These are phyloP conservation scores for Diabrotica undecimpunctata DNA, from an alignment of 1,140 invertebrate genomes.

Conservation along the genomic window DNA sequence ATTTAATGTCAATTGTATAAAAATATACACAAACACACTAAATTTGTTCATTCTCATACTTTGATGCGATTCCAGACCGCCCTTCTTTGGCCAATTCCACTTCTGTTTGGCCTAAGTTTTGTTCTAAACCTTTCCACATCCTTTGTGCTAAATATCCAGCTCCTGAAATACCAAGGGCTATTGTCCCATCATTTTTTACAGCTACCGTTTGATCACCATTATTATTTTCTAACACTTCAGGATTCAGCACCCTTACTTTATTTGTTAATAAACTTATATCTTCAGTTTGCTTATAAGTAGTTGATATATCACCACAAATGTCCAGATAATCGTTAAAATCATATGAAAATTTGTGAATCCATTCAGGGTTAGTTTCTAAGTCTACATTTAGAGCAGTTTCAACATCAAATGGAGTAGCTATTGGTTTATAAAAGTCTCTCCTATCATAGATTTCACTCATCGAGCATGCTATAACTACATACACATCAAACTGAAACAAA, in stretches of 20 bases:
- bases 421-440: slow-evolving; percentile 83
- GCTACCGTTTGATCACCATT: slow-evolving; percentile 38
- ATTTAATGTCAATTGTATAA: no score
- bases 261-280: slow-evolving; percentile 72
- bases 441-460: slow-evolving; percentile 81
- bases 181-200: slow-evolving; percentile 43
- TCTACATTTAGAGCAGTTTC: slow-evolving; percentile 79
- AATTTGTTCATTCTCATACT: slow-evolving; percentile 49
- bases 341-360: slow-evolving; percentile 38
- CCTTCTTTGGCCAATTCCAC: slow-evolving; percentile 60
- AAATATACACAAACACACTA: background rate
- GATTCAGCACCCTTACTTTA: slow-evolving; percentile 51
- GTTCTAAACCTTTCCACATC: slow-evolving; percentile 72
- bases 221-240: slow-evolving; percentile 40
- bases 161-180: slow-evolving; percentile 52
- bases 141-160: slow-evolving; percentile 58
- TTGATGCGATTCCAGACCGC: slow-evolving; percentile 58
- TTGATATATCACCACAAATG: slow-evolving; percentile 27
- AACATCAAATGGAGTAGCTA: slow-evolving; percentile 89
- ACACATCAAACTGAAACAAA: slow-evolving; percentile 76
- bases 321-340: slow-evolving; percentile 51
- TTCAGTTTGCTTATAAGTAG: slow-evolving; percentile 26
- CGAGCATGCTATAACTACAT: slow-evolving; percentile 85
- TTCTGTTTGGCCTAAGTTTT: slow-evolving; percentile 63
- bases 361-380: slow-evolving; percentile 18